A percentile compares a stretch with the other conserved stretches of the same genome.
phyloP scores from a whole-genome alignment of 2,888 invertebrate species.

The Ashinkailepas kermadecensis region DNA sequence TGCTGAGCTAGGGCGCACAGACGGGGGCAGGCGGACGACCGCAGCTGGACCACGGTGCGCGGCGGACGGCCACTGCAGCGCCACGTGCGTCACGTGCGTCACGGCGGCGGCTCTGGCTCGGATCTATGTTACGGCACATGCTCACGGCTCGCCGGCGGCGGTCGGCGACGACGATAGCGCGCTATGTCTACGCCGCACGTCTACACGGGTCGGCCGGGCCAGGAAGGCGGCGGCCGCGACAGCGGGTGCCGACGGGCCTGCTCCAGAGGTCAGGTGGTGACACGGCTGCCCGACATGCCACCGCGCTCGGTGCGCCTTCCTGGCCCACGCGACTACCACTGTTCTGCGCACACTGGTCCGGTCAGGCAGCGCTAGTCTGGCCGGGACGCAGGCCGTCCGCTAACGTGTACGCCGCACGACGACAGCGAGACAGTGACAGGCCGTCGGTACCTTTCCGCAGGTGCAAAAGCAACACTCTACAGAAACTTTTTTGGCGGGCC shows the following conservation, averaged over 20 bases:
- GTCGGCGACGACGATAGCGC: too few relatives aligned
- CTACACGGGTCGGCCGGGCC: constrained; percentile 28
- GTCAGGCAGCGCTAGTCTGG: not conserved
- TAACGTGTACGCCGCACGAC: not conserved
- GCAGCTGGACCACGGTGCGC: not conserved
- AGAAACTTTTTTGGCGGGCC: not conserved
- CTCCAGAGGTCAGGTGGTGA: not conserved
- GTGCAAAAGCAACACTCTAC: constrained; percentile 20
- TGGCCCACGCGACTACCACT: not conserved
- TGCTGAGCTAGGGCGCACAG: too few relatives aligned
- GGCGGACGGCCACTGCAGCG: too few relatives aligned
- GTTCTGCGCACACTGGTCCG: not conserved
- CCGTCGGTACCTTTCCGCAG: constrained; percentile 13
- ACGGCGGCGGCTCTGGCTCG: constrained; percentile 19
- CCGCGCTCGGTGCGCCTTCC: not conserved
- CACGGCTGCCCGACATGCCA: not conserved
- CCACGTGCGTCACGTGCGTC: not conserved
- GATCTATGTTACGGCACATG: constrained; percentile 24
- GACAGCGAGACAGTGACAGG: not conserved
- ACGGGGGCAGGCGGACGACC: not conserved
- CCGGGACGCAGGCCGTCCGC: not conserved
- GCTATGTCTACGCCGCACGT: constrained; percentile 22
- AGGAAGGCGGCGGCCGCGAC: constrained; percentile 26
- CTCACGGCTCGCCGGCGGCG: constrained; percentile 24
- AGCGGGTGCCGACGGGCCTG: constrained; percentile 19